Evolutionary conservation across 2,113 vertebrate species (phyloP).

Genomic region (Scomber colias): DNA sequence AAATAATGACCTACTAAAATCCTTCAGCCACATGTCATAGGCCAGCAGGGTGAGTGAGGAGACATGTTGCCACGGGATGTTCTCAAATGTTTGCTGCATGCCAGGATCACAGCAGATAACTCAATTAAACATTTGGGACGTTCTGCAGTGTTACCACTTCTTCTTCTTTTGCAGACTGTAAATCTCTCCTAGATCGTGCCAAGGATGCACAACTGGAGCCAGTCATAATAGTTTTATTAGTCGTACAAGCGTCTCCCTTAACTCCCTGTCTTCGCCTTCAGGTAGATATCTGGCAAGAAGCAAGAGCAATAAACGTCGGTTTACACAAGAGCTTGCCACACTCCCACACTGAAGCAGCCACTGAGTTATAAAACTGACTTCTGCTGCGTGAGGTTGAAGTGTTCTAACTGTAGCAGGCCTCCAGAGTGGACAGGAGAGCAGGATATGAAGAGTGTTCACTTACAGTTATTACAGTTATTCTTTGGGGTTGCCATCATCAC

Average conservation of each 20-base stretch:
- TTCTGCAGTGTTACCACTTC: background rate
- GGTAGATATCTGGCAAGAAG: constrained; percentile 37
- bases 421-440: constrained; percentile 56
- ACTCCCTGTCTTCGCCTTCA: constrained; percentile 26
- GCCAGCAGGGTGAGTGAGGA: constrained; percentile 41
- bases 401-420: constrained; percentile 48
- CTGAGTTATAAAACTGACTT: constrained; percentile 61
- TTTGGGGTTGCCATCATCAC: constrained; percentile 19
- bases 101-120: background rate
- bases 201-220: background rate
- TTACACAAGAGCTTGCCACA: constrained; percentile 51
- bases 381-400: constrained; percentile 59
- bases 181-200: background rate
- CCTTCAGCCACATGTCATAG: constrained; percentile 64
- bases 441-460: constrained; percentile 45
- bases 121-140: background rate
- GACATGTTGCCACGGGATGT: constrained; percentile 19
- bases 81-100: background rate
- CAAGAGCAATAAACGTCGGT: constrained; percentile 38
- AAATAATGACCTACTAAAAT: constrained; percentile 73
- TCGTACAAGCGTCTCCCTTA: constrained; percentile 1
- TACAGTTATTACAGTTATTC: constrained; percentile 54
- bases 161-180: background rate
- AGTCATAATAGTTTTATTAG: background rate
- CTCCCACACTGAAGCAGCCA: constrained; percentile 61